These are phyloP conservation scores for Scatophagus argus DNA, from an alignment of 2,113 vertebrate species.

Conservation along the genomic window DNA sequence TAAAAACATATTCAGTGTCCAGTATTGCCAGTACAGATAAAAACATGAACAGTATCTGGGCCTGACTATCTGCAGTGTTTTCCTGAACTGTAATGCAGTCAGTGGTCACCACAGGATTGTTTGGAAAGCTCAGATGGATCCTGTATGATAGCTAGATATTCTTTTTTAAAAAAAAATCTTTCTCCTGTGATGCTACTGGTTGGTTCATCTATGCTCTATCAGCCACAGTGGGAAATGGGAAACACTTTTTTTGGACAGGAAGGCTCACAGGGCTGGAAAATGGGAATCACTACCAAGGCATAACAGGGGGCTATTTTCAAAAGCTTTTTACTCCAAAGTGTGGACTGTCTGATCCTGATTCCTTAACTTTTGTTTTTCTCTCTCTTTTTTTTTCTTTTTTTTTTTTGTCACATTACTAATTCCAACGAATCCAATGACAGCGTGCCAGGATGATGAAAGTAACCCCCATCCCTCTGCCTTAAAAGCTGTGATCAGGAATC, in stretches of 20 bases:
- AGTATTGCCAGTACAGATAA: background rate
- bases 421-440: conserved; percentile 27
- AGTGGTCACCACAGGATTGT: background rate
- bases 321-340: conserved; percentile 86
- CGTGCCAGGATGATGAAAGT: conserved; percentile 81
- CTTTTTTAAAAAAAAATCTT: too few species aligned
- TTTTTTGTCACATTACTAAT: conserved; percentile 21
- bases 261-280: conserved; percentile 28
- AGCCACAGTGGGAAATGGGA: conserved; percentile 4
- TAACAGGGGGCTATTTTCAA: conserved; percentile 86
- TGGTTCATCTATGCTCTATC: conserved; percentile 17
- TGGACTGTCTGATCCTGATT: conserved; percentile 62
- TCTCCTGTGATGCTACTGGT: conserved; percentile 51
- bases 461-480: conserved; percentile 80
- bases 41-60: background rate
- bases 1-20: background rate
- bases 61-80: background rate
- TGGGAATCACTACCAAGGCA: conserved; percentile 59
- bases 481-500: conserved; percentile 62
- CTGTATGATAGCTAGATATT: too few species aligned
- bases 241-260: background rate
- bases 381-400: conserved; percentile 14
- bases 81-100: background rate
- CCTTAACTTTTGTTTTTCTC: background rate
- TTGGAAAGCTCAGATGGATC: background rate